These are phyloP conservation scores for Syrrhaptes paradoxus DNA, from an alignment of 2,113 vertebrate genomes.

Conservation along the genomic window DNA sequence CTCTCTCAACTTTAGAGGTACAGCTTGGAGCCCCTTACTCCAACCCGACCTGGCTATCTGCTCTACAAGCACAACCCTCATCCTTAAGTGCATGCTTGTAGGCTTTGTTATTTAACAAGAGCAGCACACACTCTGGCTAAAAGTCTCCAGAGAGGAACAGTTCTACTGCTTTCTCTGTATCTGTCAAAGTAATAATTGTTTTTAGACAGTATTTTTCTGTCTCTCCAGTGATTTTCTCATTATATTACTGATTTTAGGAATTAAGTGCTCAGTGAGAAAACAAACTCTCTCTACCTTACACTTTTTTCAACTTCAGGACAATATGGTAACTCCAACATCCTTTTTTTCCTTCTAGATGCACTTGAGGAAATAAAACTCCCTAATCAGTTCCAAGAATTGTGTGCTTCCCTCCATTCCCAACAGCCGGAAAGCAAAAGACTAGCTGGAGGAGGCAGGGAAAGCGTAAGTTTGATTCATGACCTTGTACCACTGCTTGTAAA, in stretches of 20 bases:
- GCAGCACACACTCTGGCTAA: background rate
- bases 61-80: background rate
- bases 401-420: background rate
- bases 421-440: background rate
- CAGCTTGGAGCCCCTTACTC: background rate
- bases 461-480: background rate
- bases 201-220: background rate
- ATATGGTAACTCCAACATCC: background rate
- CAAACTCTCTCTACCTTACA: background rate
- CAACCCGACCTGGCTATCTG: background rate
- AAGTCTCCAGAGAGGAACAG: background rate
- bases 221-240: background rate
- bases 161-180: background rate
- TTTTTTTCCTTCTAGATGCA: background rate
- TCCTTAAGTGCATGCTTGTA: background rate
- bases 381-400: background rate
- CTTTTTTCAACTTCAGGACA: background rate
- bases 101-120: background rate
- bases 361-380: background rate
- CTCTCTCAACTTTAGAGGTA: background rate
- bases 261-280: background rate
- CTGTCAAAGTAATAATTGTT: background rate
- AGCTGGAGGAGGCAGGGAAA: no score
- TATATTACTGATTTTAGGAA: background rate
- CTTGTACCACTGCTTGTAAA: background rate